These are phyloP conservation scores for Mythimna loreyi DNA, from an alignment of 2,888 invertebrate species.

Conservation along the genomic window DNA sequence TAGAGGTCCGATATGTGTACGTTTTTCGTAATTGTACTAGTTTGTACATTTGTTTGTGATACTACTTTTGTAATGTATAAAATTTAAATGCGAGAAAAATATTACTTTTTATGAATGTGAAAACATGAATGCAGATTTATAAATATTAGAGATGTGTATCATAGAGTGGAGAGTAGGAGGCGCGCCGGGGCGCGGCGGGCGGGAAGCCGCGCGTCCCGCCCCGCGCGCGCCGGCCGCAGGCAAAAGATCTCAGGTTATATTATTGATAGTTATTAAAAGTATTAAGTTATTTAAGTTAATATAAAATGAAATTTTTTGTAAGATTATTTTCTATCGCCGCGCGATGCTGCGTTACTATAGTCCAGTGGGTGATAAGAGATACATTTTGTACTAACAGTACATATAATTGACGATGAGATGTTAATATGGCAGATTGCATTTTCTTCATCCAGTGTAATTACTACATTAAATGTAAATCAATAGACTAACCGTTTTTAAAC, in stretches of 20 bases:
- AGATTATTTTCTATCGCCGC: slow-evolving; percentile 86
- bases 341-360: slow-evolving; percentile 75
- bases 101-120: slow-evolving; percentile 88
- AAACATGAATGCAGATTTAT: slow-evolving; percentile 84
- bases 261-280: slow-evolving; percentile 90
- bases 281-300: slow-evolving; percentile 91
- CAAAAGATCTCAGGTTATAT: slow-evolving; percentile 90
- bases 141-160: slow-evolving; percentile 78
- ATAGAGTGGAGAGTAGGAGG: slow-evolving; percentile 77
- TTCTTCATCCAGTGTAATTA: slow-evolving; percentile 88
- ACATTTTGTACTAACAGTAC: slow-evolving; percentile 80
- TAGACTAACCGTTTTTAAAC: slow-evolving; percentile 88
- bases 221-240: slow-evolving; percentile 74
- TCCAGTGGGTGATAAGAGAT: slow-evolving; percentile 79
- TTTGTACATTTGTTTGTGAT: slow-evolving; percentile 91
- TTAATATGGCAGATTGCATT: slow-evolving; percentile 82
- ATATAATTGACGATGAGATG: slow-evolving; percentile 73
- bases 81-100: slow-evolving; percentile 84
- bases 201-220: slow-evolving; percentile 55
- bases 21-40: slow-evolving; percentile 90
- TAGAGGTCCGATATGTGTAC: slow-evolving; percentile 80
- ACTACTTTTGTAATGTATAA: slow-evolving; percentile 91
- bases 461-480: slow-evolving; percentile 87
- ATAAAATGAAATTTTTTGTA: slow-evolving; percentile 89
- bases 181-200: slow-evolving; percentile 67